Conservation (phyloP, 2,113 vertebrate genomes). For the Holacanthus passer region DNA sequence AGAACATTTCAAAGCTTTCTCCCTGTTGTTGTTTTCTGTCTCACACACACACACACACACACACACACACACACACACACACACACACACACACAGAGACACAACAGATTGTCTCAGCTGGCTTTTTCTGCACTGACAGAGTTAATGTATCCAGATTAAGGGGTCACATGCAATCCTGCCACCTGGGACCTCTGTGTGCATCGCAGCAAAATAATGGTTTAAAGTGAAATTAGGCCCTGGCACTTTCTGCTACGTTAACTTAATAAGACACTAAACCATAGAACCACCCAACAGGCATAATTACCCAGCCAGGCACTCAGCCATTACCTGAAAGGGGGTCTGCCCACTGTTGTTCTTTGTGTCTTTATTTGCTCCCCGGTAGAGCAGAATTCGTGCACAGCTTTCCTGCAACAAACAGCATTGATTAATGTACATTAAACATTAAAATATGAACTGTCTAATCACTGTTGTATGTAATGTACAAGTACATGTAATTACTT, state of each 20-base stretch:
- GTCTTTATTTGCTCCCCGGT: slow-evolving; percentile 91
- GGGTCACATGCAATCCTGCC: slow-evolving; percentile 14
- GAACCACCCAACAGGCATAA: slow-evolving; percentile 27
- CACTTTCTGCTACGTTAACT: slow-evolving; percentile 61
- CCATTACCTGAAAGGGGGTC: slow-evolving; percentile 91
- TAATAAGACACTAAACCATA: slow-evolving; percentile 53
- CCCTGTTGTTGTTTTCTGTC: neutral
- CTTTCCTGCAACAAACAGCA: slow-evolving; percentile 85
- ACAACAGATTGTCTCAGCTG: slow-evolving; percentile 46
- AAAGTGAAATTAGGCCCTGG: slow-evolving; percentile 53
- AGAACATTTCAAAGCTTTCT: slow-evolving; percentile 1
- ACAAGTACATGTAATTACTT: neutral
- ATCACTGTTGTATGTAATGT: neutral
- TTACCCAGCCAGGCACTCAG: slow-evolving; percentile 35
- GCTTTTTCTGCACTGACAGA: slow-evolving; percentile 40
- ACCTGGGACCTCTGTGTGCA: slow-evolving; percentile 56
- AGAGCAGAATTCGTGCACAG: slow-evolving; percentile 92
- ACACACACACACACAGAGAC: slow-evolving; percentile 31
- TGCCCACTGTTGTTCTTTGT: slow-evolving; percentile 93
- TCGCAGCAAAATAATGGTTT: slow-evolving; percentile 43
- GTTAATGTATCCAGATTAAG: slow-evolving; percentile 50
- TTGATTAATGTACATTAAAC: slow-evolving; percentile 1
- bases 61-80: slow-evolving; percentile 16
- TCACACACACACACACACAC: slow-evolving; percentile 14
- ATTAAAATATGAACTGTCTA: neutral